A percentile compares a stretch with the other conserved stretches of the same genome.
These are phyloP conservation scores for Temnothorax curvispinosus DNA, from an alignment of 1,140 invertebrate genomes.

Conservation along the genomic window DNA sequence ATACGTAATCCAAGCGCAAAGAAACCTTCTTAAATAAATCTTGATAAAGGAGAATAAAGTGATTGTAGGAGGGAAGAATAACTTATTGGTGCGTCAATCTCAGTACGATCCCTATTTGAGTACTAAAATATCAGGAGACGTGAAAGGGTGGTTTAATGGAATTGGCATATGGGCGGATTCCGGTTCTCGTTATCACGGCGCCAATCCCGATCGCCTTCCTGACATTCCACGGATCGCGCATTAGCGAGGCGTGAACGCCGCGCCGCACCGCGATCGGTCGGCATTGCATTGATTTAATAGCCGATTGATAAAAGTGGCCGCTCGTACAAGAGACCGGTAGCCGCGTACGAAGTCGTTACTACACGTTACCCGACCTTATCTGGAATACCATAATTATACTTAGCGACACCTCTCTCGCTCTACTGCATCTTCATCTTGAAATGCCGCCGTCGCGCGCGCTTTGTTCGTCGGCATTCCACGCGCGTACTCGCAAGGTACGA, in stretches of 20 bases:
- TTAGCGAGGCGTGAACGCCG: slow-evolving; percentile 57
- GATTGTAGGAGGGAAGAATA: not conserved
- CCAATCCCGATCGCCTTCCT: slow-evolving; percentile 56
- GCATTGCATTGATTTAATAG: slow-evolving; percentile 51
- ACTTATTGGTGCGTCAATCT: not conserved
- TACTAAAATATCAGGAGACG: slow-evolving; percentile 16
- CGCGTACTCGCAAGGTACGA: slow-evolving; percentile 10
- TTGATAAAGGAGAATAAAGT: not conserved
- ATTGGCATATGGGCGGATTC: slow-evolving; percentile 18
- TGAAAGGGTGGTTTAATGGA: slow-evolving; percentile 22
- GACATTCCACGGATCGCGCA: slow-evolving; percentile 61
- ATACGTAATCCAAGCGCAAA: not conserved
- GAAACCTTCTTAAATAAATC: not conserved
- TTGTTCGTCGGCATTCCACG: slow-evolving; percentile 33
- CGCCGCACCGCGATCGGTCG: not conserved
- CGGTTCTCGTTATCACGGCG: slow-evolving; percentile 55
- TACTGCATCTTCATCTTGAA: slow-evolving; percentile 52
- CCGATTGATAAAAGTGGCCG: slow-evolving; percentile 56
- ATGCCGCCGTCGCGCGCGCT: slow-evolving; percentile 6
- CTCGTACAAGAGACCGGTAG: slow-evolving; percentile 29
- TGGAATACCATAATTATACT: slow-evolving; percentile 56
- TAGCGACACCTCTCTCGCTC: slow-evolving; percentile 59
- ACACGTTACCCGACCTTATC: slow-evolving; percentile 63
- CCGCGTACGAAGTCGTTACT: slow-evolving; percentile 18
- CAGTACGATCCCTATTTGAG: slow-evolving; percentile 8